Percentiles rank a stretch among this genome's conserved stretches.
phyloP scores from a whole-genome alignment of 2,113 vertebrate species.

The Hypocryptadius cinnamomeus region DNA sequence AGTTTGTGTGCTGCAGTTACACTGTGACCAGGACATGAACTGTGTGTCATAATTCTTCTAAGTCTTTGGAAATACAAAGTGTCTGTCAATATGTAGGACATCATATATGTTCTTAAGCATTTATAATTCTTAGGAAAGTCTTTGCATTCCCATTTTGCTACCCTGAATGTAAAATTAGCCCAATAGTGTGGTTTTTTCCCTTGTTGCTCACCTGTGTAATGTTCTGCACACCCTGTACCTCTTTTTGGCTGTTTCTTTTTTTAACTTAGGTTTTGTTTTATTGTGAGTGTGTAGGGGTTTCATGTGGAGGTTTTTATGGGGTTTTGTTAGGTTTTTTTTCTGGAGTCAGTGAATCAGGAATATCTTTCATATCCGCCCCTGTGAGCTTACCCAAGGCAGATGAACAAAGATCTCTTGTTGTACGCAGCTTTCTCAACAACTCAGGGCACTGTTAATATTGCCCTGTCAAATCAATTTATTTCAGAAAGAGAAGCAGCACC shows the following conservation, averaged over 20 bases:
- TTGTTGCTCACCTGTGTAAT: background rate
- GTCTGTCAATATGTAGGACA: accelerated
- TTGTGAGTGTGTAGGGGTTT: background rate
- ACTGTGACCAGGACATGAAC: background rate
- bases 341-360: slow-evolving; percentile 42
- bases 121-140: background rate
- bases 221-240: background rate
- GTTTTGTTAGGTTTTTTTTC: background rate
- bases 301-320: background rate
- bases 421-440: slow-evolving; percentile 42
- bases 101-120: background rate
- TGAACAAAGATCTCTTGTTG: slow-evolving; percentile 53
- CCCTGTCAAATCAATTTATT: slow-evolving; percentile 61
- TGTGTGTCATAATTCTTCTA: background rate
- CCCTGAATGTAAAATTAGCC: background rate
- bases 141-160: background rate
- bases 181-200: accelerated
- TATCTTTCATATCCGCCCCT: slow-evolving; percentile 25
- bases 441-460: slow-evolving; percentile 52
- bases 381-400: slow-evolving; percentile 25
- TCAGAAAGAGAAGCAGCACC: slow-evolving; percentile 43
- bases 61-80: background rate
- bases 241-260: background rate
- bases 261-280: background rate
- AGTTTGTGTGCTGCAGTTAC: background rate